Base-by-base conservation (phyloP, 2,113 vertebrate genomes). In the Tamias sibiricus region DNA sequence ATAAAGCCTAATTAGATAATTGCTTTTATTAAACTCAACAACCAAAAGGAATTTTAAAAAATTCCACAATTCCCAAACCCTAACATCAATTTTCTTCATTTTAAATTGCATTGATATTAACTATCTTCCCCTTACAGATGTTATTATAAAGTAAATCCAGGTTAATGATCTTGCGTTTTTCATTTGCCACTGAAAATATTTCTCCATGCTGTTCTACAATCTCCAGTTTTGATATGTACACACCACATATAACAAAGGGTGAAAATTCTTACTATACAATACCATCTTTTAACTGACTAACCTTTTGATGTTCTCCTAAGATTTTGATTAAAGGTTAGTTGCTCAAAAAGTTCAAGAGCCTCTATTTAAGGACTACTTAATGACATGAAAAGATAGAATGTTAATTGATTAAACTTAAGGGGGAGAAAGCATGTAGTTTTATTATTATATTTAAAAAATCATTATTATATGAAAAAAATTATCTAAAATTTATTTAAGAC, bases 101-200 rank as follows among this genome's bases (percentile, higher is more conserved):
- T 95, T 79, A 79, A 92, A 66, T 44, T 62, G 59, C 62, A 35
- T 24, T 68, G 68, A 47, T 14, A 8, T 84, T 66, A 84, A 44
- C 40, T 82, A 16, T 35, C 87, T 8, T 17, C 24, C 77, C 5
- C 10, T 57, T 69, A 82, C 17, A 59, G 59, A 82, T 22, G 22
- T 86, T 86, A 68, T 85, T 69, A 74, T 35, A 7, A 87, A 71
- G 24, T 37, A 87, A 37, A 87, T 30, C 30, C 35, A 87, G 68
- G 22, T 64, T 40, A 89, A 95, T 90, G 85, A 92, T 44, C 47
- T 68, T 59, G n/a, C 89, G 22, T 68, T 96, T 86, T 81, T 44
- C 47, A 96, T 30, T 59, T 87, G 64, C 22, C 52, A 90, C 0
- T 66, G 80, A 86, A 94, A 86, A 69, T 69, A 88, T 52, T 87